phyloP scores from a whole-genome alignment of 1,140 invertebrate genomes.

The Drosophila dunni region DNA sequence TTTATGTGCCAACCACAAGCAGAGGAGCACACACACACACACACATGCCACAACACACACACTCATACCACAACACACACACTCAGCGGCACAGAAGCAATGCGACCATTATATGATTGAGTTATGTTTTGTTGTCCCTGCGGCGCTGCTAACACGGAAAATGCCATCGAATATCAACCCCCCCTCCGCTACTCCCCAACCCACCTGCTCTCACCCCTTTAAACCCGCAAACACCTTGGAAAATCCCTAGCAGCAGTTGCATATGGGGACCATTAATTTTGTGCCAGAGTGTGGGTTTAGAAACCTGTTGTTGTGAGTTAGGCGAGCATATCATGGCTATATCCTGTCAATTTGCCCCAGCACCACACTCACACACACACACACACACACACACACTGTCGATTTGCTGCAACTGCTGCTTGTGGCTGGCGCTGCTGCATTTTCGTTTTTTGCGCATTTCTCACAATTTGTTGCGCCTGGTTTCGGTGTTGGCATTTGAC shows the following conservation, averaged over 20 bases:
- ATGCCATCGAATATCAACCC: conserved; percentile 30
- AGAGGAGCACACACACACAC: too few species aligned
- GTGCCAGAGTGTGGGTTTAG: conserved; percentile 7
- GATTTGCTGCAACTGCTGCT: conserved; percentile 22
- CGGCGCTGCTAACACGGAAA: conserved; percentile 55
- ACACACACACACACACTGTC: not conserved
- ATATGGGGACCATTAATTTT: conserved; percentile 61
- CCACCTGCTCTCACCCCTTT: not conserved
- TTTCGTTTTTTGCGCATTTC: conserved; percentile 59
- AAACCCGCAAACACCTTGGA: not conserved
- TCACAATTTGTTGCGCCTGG: conserved; percentile 70
- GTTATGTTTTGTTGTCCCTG: conserved; percentile 60
- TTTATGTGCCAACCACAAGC: conserved; percentile 28
- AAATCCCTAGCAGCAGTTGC: conserved; percentile 9
- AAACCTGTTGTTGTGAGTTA: conserved; percentile 67
- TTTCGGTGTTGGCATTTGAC: conserved; percentile 47
- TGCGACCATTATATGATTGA: conserved; percentile 75
- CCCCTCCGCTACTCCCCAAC: not conserved
- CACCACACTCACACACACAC: conserved; percentile 6
- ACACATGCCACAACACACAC: too few species aligned
- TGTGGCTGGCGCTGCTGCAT: conserved; percentile 24
- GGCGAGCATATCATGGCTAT: conserved; percentile 56
- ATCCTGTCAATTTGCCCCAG: conserved; percentile 72
- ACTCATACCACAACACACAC: too few species aligned
- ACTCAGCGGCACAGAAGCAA: conserved; percentile 29